Conservation (phyloP, 2,888 invertebrate species). For the Rhagophthalmus giganteus region DNA sequence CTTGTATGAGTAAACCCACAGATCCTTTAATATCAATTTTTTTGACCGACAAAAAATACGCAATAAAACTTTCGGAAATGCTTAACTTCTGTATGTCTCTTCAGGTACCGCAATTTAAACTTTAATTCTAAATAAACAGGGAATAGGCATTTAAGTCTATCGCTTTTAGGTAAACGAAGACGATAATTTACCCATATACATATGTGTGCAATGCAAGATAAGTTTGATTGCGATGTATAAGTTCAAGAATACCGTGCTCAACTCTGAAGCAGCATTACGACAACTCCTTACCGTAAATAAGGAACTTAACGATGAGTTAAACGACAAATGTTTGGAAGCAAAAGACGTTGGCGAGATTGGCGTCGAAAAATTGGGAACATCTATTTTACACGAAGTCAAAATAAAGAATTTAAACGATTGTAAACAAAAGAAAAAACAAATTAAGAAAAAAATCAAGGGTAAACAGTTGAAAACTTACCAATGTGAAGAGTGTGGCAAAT, state of each 20-base stretch:
- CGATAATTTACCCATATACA: conserved; percentile 38
- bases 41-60: conserved; percentile 32
- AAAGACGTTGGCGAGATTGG: not conserved
- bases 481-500: conserved; percentile 43
- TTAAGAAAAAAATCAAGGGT: conserved; percentile 1
- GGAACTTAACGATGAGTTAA: not conserved
- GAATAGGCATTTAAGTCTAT: no score
- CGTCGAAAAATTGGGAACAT: no score
- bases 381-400: not conserved
- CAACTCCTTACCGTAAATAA: conserved; percentile 18
- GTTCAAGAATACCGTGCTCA: conserved; percentile 34
- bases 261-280: conserved; percentile 36
- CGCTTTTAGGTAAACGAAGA: conserved; percentile 37
- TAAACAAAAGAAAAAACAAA: not conserved
- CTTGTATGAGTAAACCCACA: conserved; percentile 38
- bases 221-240: conserved; percentile 36
- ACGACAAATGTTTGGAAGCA: not conserved
- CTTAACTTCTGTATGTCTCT: conserved; percentile 35
- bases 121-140: no score
- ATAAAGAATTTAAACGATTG: not conserved
- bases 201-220: conserved; percentile 40
- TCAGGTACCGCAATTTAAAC: no score
- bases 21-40: conserved; percentile 36
- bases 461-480: conserved; percentile 21
- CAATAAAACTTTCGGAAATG: conserved; percentile 37